Base-by-base conservation (phyloP, 2,113 vertebrate genomes). In the Tricholaema leucomelas region DNA sequence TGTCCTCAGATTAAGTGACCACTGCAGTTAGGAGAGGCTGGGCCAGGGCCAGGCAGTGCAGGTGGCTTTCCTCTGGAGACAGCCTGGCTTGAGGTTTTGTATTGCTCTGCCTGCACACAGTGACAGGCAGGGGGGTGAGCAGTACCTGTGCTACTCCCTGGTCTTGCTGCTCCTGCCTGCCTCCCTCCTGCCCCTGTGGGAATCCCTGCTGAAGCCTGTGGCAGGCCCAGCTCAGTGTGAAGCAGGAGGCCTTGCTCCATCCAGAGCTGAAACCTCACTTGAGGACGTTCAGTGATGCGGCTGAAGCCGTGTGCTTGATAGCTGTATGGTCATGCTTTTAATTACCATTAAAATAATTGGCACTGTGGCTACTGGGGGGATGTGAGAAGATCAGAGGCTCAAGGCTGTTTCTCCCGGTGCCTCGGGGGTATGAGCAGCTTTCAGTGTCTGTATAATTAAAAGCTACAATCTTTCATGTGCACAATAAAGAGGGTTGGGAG, bases 281-380 rank as follows among this genome's bases (percentile, higher is more conserved):
- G 23, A 15, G 67, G 36, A 4, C 1, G 1, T 60, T 48, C 7
- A 30, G 66, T 31, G 67, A 76, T 30, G 75, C 87, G 77, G 84
- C 91, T 91, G 95, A 76, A 94, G 91, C 96, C 0, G 6, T 55
- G 74, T 69, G 91, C 94, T 76, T 88, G 88, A 65, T 92, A 60
- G 89, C 89, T 82, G 42, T 54, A 91, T 87, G 93, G 96, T 94
- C 96, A 35, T 86, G 95, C 96, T 97, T 97, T 98, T 98, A 98
- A 98, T 98, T 98, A 97, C 97, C 72, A n/a, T 96, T 97, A 92
- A 97, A 98, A 98, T 98, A 98, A 97, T 97, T 98, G 97, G 97
- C 96, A 96, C 96, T 66, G 88, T 66, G 96, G 96, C 96, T 96
- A 96, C 96, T 92, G 93, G 92, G 95, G 93, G 93, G 96, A 93